Evolutionary conservation across 2,797 vertebrate genomes (phyloP).

Genomic region (Parauchenoglanis punctatus): DNA sequence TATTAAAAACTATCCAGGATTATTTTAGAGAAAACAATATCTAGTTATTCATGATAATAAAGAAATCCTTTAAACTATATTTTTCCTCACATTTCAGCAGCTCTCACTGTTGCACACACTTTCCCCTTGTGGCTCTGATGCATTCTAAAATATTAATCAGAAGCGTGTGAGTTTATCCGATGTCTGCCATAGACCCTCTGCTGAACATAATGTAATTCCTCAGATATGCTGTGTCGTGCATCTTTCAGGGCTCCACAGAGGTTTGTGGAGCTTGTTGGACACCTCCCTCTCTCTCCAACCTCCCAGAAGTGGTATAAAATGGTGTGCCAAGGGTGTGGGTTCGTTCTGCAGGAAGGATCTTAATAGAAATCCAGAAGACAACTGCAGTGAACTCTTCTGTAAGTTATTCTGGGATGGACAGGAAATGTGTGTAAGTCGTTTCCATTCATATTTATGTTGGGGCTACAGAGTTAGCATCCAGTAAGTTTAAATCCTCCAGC

Average conservation of each 20-base stretch:
- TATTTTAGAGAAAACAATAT: neutral
- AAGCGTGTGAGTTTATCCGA: neutral
- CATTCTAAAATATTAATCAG: neutral
- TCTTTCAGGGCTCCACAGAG: neutral
- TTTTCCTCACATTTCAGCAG: neutral
- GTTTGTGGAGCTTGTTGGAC: neutral
- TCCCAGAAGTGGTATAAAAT: neutral
- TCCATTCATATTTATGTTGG: neutral
- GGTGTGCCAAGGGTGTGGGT: neutral
- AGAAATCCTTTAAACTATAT: neutral
- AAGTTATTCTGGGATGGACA: neutral
- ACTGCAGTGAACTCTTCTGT: neutral
- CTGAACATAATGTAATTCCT: slow-evolving; percentile 7
- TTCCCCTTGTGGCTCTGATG: neutral
- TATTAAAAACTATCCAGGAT: neutral
- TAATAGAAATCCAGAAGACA: neutral
- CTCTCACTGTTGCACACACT: neutral
- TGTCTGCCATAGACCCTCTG: neutral
- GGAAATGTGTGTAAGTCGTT: neutral
- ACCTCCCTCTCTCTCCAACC: too few species aligned
- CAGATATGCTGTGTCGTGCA: neutral
- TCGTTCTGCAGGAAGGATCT: neutral
- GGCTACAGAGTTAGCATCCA: neutral
- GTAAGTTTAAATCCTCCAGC: neutral
- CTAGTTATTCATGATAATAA: neutral